These are phyloP conservation scores for Paramormyrops kingsleyae DNA, from an alignment of 2,113 vertebrate species.

Conservation along the genomic window DNA sequence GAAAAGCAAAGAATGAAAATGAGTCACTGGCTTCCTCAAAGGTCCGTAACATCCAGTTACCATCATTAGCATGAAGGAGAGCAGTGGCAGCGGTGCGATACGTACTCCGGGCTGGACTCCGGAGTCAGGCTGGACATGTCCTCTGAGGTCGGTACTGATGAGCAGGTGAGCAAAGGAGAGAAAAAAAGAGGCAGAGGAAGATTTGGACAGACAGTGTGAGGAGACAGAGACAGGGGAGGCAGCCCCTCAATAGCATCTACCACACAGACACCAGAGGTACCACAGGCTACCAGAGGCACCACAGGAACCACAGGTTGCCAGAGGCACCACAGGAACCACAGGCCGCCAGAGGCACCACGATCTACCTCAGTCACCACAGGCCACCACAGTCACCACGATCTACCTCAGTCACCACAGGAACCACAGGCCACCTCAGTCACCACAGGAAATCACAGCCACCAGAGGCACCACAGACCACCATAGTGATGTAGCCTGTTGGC, in stretches of 20 bases:
- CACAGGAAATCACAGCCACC: not conserved
- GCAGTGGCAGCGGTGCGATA: constrained; percentile 21
- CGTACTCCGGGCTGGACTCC: constrained; percentile 88
- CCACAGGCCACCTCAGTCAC: not conserved
- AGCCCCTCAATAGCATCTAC: not conserved
- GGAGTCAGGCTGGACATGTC: constrained; percentile 91
- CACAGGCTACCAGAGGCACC: not conserved
- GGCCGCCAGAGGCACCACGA: not conserved
- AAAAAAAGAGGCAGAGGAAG: constrained; percentile 10
- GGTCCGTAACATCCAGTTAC: not conserved
- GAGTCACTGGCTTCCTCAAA: not conserved
- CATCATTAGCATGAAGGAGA: not conserved
- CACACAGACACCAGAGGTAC: not conserved
- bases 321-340: not conserved
- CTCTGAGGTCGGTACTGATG: constrained; percentile 78
- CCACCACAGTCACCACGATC: not conserved
- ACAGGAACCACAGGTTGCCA: not conserved
- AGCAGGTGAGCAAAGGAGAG: constrained; percentile 1
- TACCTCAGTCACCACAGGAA: not conserved
- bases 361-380: not conserved
- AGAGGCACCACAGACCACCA: not conserved
- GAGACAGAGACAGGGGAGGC: not conserved
- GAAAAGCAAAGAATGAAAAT: not conserved
- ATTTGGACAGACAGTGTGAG: not conserved
- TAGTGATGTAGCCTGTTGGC: not conserved